These are phyloP conservation scores for Xiphophorus couchianus DNA, from an alignment of 2,113 vertebrate genomes.

Conservation along the genomic window DNA sequence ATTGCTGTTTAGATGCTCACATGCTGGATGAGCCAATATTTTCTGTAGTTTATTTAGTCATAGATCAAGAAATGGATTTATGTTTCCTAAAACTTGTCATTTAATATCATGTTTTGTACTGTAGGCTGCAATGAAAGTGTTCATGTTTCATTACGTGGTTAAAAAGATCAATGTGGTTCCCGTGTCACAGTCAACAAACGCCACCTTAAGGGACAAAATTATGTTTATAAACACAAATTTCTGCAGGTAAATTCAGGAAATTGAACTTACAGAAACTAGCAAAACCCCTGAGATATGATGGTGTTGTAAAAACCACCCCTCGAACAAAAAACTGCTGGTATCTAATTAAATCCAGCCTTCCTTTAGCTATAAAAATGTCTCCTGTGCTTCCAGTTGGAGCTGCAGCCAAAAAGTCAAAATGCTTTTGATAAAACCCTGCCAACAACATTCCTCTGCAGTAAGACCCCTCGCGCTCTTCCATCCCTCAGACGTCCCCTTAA, in stretches of 20 bases:
- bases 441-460: not conserved
- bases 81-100: too few species aligned
- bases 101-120: not conserved
- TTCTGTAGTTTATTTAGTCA: too few species aligned
- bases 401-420: not conserved
- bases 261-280: too few species aligned
- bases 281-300: too few species aligned
- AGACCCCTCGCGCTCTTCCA: not conserved
- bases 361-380: not conserved
- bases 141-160: not conserved
- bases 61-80: too few species aligned
- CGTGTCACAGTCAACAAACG: not conserved
- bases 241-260: too few species aligned
- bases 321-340: too few species aligned
- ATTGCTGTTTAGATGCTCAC: too few species aligned
- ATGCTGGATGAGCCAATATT: too few species aligned
- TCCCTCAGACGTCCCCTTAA: not conserved
- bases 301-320: too few species aligned
- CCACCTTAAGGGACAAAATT: not conserved
- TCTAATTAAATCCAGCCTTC: not conserved
- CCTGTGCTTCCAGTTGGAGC: not conserved
- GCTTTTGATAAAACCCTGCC: not conserved
- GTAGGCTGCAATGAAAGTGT: not conserved
- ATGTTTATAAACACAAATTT: not conserved
- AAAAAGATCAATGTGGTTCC: not conserved